A percentile compares a stretch with the other conserved stretches of the same genome.
Evolutionary conservation across 2,113 vertebrate species (phyloP).

Genomic region (Pomatorhinus ruficollis): DNA sequence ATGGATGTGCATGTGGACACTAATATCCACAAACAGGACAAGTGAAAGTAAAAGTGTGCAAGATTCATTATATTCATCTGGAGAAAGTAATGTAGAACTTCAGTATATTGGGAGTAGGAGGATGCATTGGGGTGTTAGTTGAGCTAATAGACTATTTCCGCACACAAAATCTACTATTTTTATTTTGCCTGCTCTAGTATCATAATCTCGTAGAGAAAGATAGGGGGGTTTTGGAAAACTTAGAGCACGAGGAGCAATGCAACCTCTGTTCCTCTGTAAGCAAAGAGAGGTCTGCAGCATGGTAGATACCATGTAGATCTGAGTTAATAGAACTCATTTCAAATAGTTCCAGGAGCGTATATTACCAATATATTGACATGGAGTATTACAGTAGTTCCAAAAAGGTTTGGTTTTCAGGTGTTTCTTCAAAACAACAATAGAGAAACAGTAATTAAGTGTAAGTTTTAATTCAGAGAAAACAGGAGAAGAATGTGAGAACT

Average conservation of each 20-base stretch:
- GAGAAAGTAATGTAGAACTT: background rate
- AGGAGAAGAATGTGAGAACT: background rate
- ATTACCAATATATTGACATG: background rate
- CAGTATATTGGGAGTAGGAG: accelerated
- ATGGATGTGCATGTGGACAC: background rate
- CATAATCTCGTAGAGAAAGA: background rate
- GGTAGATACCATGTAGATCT: background rate
- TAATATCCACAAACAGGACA: background rate
- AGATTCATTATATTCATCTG: background rate
- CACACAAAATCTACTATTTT: background rate
- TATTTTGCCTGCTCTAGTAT: background rate
- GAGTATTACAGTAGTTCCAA: background rate
- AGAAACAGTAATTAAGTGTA: background rate
- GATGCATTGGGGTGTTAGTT: background rate
- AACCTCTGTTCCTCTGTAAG: background rate
- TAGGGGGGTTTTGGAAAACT: background rate
- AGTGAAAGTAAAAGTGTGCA: background rate
- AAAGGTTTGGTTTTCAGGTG: background rate
- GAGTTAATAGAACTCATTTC: background rate
- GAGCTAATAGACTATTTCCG: background rate
- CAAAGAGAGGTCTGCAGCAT: background rate
- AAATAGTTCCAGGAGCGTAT: background rate
- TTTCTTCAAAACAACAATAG: background rate
- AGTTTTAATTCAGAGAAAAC: background rate
- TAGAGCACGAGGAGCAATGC: background rate